phyloP scores from a whole-genome alignment of 1,140 invertebrate species.

The Ostrea denselamellosa region DNA sequence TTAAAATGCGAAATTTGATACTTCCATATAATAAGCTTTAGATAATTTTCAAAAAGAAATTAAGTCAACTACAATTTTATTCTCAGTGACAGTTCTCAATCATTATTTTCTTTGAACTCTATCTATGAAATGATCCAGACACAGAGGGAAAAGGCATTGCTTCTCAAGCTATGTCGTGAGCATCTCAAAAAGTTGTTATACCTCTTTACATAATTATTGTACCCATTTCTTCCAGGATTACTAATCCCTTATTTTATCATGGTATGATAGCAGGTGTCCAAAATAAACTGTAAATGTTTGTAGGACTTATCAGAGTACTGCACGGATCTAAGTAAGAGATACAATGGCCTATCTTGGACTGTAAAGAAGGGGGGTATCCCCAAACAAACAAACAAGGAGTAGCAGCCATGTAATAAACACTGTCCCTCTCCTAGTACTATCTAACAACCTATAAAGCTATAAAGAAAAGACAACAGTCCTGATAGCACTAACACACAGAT shows the following conservation, averaged over 20 bases:
- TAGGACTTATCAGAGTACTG: conserved; percentile 13
- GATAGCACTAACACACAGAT: not conserved
- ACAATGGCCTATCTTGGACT: conserved; percentile 32
- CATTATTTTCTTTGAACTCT: conserved; percentile 18
- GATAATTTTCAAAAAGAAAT: not conserved
- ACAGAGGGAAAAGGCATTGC: not conserved
- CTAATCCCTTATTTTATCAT: not conserved
- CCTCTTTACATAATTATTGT: conserved; percentile 21
- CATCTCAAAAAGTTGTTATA: not conserved
- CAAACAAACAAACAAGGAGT: conserved; percentile 11
- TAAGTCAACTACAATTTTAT: not conserved
- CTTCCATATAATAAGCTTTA: not conserved
- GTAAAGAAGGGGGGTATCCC: conserved; percentile 3
- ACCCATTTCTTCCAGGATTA: not conserved
- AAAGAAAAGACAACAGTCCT: not conserved
- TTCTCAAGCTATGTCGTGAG: not conserved
- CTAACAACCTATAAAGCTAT: not conserved
- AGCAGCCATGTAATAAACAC: conserved; percentile 13
- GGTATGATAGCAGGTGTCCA: conserved; percentile 35
- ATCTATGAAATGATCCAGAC: not conserved
- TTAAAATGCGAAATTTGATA: not conserved
- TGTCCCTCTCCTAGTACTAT: conserved; percentile 1
- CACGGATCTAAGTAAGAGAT: not conserved
- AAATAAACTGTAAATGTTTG: conserved; percentile 5
- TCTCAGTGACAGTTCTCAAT: conserved; percentile 19